Evolutionary conservation across 2,888 invertebrate species (phyloP).

Genomic region (Netelia fuscicornis): DNA sequence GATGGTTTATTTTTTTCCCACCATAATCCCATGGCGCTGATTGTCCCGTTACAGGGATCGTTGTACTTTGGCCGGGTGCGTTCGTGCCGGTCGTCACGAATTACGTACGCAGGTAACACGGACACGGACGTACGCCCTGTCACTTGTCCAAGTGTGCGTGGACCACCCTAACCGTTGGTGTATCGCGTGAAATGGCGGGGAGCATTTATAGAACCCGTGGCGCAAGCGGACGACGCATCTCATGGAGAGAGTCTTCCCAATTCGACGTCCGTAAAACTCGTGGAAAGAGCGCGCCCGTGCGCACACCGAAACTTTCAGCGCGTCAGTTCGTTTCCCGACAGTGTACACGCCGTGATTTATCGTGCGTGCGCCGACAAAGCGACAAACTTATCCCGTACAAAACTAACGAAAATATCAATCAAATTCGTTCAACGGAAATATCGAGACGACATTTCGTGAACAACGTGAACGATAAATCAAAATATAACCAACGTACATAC

Average conservation of each 20-base stretch:
- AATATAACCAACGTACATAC: neutral
- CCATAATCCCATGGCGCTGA: neutral
- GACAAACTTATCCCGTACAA: too few relatives aligned
- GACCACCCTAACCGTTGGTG: neutral
- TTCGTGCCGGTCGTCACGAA: slow-evolving; percentile 51
- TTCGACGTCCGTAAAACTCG: neutral
- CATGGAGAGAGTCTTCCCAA: neutral
- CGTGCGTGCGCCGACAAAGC: too few relatives aligned
- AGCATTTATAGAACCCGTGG: slow-evolving; percentile 64
- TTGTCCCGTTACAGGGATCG: slow-evolving; percentile 54
- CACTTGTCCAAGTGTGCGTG: neutral
- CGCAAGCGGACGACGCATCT: slow-evolving; percentile 29
- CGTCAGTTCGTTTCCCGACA: too few relatives aligned
- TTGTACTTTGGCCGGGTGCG: slow-evolving; percentile 33
- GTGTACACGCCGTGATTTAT: too few relatives aligned
- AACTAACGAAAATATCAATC: too few relatives aligned
- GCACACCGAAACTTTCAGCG: too few relatives aligned
- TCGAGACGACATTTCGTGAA: neutral
- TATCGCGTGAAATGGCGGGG: slow-evolving; percentile 38
- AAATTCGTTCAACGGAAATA: too few relatives aligned
- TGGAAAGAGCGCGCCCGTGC: too few relatives aligned
- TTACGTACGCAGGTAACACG: slow-evolving; percentile 57
- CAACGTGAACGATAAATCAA: neutral
- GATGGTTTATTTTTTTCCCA: too few relatives aligned
- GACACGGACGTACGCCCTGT: slow-evolving; percentile 9